These are phyloP conservation scores for Zalophus californianus DNA, from an alignment of 2,797 vertebrate genomes.

Conservation along the genomic window DNA sequence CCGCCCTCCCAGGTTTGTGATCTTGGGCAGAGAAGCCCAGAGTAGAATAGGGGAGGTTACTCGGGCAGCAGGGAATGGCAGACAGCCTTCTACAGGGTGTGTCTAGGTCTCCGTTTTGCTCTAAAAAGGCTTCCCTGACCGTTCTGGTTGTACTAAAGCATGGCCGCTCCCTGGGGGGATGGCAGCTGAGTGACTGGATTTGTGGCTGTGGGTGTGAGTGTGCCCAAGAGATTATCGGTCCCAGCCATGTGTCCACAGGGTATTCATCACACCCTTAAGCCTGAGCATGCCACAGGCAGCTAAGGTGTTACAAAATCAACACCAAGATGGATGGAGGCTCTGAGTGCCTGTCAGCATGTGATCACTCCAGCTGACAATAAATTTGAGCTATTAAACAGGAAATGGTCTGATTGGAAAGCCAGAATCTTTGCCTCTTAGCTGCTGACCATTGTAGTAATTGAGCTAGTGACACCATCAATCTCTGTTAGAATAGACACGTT, in stretches of 20 bases:
- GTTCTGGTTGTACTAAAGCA: background rate
- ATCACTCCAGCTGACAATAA: slow-evolving; percentile 72
- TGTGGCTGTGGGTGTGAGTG: background rate
- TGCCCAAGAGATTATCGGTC: background rate
- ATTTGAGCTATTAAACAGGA: slow-evolving; percentile 78
- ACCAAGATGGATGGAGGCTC: slow-evolving; percentile 63
- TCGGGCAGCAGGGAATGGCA: background rate
- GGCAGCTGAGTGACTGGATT: background rate
- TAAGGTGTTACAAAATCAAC: slow-evolving; percentile 55
- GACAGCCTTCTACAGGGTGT: rapidly evolving
- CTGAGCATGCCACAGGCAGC: background rate
- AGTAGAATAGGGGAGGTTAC: background rate
- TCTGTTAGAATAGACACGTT: background rate
- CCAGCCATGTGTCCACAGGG: background rate
- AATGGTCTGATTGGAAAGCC: slow-evolving; percentile 69
- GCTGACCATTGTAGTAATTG: slow-evolving; percentile 75
- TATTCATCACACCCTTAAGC: background rate
- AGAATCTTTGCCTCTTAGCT: slow-evolving; percentile 76
- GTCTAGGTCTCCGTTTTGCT: background rate
- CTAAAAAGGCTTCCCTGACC: background rate
- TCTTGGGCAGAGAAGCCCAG: background rate
- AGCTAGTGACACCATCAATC: slow-evolving; percentile 76
- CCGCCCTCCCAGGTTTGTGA: rapidly evolving
- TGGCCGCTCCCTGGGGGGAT: background rate
- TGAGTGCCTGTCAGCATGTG: slow-evolving; percentile 30